Conservation (phyloP, 2,113 vertebrate genomes). For the Menidia beryllina region DNA sequence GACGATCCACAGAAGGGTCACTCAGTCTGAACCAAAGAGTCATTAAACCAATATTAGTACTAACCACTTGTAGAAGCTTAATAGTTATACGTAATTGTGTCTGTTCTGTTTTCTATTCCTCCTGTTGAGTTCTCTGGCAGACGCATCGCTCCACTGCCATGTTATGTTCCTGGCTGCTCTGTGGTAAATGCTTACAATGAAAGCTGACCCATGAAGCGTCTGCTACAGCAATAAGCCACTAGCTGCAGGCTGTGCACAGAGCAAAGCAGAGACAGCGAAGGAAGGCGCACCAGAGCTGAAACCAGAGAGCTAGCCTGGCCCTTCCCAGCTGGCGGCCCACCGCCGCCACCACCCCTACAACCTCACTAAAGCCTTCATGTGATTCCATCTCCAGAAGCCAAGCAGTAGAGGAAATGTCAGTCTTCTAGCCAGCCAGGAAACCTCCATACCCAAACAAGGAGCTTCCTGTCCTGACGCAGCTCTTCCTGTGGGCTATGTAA, state of each 20-base stretch:
- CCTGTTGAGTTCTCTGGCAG: conserved; percentile 4
- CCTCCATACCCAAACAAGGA: conserved; percentile 84
- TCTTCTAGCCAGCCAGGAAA: conserved; percentile 81
- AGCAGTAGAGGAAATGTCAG: conserved; percentile 82
- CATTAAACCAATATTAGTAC: background rate
- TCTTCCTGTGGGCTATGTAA: conserved; percentile 87
- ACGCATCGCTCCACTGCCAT: conserved; percentile 11
- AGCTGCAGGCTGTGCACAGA: conserved; percentile 53
- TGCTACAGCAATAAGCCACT: conserved; percentile 44
- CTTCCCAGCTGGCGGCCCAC: conserved; percentile 58
- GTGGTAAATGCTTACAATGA: conserved; percentile 34
- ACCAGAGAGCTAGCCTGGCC: conserved; percentile 67
- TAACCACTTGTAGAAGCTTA: background rate
- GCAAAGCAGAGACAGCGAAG: conserved; percentile 31
- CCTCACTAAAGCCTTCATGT: conserved; percentile 80
- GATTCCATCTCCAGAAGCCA: conserved; percentile 80
- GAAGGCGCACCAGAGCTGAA: conserved; percentile 56
- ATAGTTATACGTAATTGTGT: background rate
- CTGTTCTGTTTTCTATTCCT: background rate
- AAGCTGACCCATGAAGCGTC: conserved; percentile 49
- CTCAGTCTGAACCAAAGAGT: too few species aligned
- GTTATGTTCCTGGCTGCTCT: conserved; percentile 29
- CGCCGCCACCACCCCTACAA: conserved; percentile 70
- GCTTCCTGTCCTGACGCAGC: conserved; percentile 83
- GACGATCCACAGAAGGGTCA: background rate